These are phyloP conservation scores for Drosophila acutilabella DNA, from an alignment of 2,888 invertebrate genomes.

Conservation along the genomic window DNA sequence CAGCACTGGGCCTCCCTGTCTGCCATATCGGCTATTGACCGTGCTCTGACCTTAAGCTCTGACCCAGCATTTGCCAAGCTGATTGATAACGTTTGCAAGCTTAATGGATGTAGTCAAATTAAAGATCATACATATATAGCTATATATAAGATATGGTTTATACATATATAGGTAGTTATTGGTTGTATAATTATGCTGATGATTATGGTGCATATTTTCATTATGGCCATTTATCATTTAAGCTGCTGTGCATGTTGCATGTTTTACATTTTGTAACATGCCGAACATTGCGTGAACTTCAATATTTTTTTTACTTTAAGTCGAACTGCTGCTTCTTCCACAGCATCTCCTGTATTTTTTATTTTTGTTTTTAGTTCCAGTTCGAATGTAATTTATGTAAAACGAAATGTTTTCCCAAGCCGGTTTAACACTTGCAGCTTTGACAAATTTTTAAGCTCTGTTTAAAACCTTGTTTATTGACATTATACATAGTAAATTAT, in stretches of 20 bases:
- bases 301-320: constrained; percentile 1
- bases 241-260: constrained; percentile 57
- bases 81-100: constrained; percentile 44
- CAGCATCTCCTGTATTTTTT: neutral
- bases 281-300: constrained; percentile 58
- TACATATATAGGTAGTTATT: neutral
- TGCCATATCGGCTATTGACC: constrained; percentile 44
- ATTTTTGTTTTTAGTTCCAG: constrained; percentile 33
- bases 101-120: constrained; percentile 30
- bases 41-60: constrained; percentile 45
- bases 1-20: too few species aligned
- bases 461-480: constrained; percentile 58
- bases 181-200: constrained; percentile 59
- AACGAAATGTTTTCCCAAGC: constrained; percentile 43
- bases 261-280: constrained; percentile 69
- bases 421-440: constrained; percentile 58
- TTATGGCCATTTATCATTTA: constrained; percentile 64
- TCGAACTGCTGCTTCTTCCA: neutral
- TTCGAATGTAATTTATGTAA: constrained; percentile 54
- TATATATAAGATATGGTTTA: neutral
- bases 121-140: neutral
- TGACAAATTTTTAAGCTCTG: constrained; percentile 52
- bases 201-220: constrained; percentile 56
- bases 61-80: constrained; percentile 43
- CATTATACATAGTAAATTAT: constrained; percentile 39